Evolutionary conservation across 2,888 invertebrate species (phyloP).

Genomic region (Cantharis lateralis): DNA sequence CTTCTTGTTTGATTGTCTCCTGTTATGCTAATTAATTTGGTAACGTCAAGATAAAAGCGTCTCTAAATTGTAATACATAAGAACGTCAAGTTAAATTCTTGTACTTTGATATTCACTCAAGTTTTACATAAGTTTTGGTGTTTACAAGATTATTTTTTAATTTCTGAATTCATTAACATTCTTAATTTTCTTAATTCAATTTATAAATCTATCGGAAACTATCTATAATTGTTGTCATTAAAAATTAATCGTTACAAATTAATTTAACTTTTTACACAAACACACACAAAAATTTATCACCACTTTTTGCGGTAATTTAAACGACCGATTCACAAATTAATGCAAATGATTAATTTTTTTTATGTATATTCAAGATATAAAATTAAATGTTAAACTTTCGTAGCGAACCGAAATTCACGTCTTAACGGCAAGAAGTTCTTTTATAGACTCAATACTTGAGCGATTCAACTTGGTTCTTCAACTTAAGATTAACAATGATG

Average conservation of each 20-base stretch:
- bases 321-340: slow-evolving; percentile 10
- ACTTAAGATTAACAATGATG: slow-evolving; percentile 43
- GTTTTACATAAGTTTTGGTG: slow-evolving; percentile 23
- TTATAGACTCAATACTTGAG: slow-evolving; percentile 40
- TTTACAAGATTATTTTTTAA: slow-evolving; percentile 28
- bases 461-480: slow-evolving; percentile 31
- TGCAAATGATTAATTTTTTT: slow-evolving; percentile 5
- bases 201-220: slow-evolving; percentile 7
- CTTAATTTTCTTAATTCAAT: slow-evolving; percentile 16
- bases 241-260: background rate
- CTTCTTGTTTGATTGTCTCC: slow-evolving; percentile 27
- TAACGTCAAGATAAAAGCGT: slow-evolving; percentile 19
- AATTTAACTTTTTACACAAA: background rate
- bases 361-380: background rate
- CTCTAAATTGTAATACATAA: slow-evolving; percentile 16
- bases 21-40: slow-evolving; percentile 31
- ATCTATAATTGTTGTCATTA: slow-evolving; percentile 11
- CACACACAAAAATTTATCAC: slow-evolving; percentile 9
- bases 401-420: slow-evolving; percentile 20
- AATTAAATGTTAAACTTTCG: background rate
- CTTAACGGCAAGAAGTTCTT: slow-evolving; percentile 32
- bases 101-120: slow-evolving; percentile 18
- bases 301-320: background rate
- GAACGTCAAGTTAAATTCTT: slow-evolving; percentile 8
- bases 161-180: slow-evolving; percentile 21